These are phyloP conservation scores for Acropternis orthonyx DNA, from an alignment of 2,797 vertebrate species.

Conservation along the genomic window DNA sequence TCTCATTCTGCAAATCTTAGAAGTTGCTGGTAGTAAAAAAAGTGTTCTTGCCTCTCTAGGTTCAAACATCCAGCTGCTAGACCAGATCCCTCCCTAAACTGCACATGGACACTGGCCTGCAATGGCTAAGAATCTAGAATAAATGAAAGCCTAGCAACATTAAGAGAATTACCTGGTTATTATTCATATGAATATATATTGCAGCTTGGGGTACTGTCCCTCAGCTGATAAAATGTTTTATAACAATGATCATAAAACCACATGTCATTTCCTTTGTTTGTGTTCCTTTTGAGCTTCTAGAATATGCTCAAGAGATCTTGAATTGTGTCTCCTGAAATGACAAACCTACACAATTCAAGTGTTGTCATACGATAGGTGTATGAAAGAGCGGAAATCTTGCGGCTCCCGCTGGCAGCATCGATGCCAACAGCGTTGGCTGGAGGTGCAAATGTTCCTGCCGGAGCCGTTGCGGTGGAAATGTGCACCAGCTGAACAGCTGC, in stretches of 20 bases:
- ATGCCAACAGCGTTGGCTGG: slow-evolving; percentile 48
- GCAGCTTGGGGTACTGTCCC: neutral
- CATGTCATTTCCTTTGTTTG: slow-evolving; percentile 14
- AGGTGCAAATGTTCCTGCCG: slow-evolving; percentile 54
- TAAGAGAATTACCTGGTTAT: neutral
- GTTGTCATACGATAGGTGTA: slow-evolving; percentile 22
- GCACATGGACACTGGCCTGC: neutral
- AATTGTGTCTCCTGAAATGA: slow-evolving; percentile 12
- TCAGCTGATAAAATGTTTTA: slow-evolving; percentile 36
- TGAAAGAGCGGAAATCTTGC: slow-evolving; percentile 47
- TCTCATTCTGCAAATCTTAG: neutral
- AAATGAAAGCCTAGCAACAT: neutral
- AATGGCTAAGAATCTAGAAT: neutral
- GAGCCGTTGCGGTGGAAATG: slow-evolving; percentile 5
- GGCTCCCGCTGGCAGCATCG: neutral
- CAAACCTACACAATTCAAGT: slow-evolving; percentile 23
- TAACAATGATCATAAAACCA: neutral
- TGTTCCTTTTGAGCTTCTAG: slow-evolving; percentile 13
- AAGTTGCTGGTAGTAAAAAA: neutral
- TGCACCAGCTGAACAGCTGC: slow-evolving; percentile 51
- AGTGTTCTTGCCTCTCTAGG: neutral
- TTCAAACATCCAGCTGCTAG: neutral
- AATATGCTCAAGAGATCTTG: neutral
- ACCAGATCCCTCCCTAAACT: neutral
- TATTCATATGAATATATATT: neutral